Percentiles rank a stretch among this genome's conserved stretches.
Conservation (phyloP, 2,113 vertebrate species). For the Solea senegalensis region DNA sequence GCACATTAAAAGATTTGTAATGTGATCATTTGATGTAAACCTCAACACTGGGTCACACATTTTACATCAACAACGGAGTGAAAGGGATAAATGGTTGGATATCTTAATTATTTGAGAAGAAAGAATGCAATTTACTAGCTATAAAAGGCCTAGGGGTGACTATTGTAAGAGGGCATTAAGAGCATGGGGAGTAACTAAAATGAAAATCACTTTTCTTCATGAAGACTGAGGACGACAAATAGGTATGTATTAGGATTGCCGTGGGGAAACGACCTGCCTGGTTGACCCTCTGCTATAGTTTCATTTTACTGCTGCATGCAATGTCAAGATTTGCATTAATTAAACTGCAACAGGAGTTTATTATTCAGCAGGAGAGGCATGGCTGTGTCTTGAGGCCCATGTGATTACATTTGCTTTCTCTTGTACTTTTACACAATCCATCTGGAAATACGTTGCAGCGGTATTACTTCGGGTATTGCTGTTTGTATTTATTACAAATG, state of each 20-base stretch:
- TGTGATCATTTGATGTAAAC: conserved; percentile 1
- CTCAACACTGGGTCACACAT: neutral
- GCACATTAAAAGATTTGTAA: neutral
- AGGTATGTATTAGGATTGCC: conserved; percentile 11
- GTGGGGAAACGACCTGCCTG: conserved; percentile 10
- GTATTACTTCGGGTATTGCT: neutral
- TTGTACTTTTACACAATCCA: neutral
- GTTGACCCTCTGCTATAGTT: conserved; percentile 35
- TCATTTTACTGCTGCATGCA: conserved; percentile 44
- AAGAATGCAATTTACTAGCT: neutral
- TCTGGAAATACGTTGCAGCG: too few relatives aligned
- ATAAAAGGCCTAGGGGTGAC: neutral
- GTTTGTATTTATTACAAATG: neutral
- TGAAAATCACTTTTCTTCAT: conserved; percentile 15
- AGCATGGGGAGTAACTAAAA: neutral
- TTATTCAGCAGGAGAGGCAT: neutral
- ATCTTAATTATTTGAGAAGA: neutral
- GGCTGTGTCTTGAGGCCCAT: conserved; percentile 18
- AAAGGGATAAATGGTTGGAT: neutral
- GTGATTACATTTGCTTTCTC: conserved; percentile 10
- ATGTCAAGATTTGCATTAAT: conserved; percentile 69
- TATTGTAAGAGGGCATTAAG: neutral
- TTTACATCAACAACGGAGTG: neutral
- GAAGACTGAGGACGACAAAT: conserved; percentile 10
- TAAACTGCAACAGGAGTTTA: conserved; percentile 29